Conservation (phyloP, 2,888 invertebrate species). For the Andrena marginata region DNA sequence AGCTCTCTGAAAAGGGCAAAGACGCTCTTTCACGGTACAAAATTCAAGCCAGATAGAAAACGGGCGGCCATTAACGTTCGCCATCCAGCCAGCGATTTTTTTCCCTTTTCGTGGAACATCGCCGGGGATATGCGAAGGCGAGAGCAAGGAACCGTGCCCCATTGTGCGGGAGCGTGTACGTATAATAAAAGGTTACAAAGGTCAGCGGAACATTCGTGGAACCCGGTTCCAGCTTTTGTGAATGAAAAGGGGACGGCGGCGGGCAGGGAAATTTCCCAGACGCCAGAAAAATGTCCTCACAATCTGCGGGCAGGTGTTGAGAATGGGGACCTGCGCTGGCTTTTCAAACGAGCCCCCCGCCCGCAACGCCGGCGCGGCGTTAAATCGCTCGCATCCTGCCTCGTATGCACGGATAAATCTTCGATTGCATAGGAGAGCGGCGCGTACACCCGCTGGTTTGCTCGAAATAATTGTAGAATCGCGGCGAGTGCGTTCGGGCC, state of each 20-base stretch:
- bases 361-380: neutral
- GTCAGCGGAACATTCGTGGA: constrained; percentile 48
- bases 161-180: constrained; percentile 42
- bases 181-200: constrained; percentile 53
- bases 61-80: constrained; percentile 47
- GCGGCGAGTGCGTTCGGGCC: neutral
- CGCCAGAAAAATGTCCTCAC: constrained; percentile 49
- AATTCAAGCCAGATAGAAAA: constrained; percentile 32
- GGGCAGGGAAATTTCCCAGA: constrained; percentile 38
- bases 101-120: constrained; percentile 23
- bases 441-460: neutral
- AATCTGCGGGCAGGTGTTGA: constrained; percentile 55
- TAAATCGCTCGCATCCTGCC: constrained; percentile 12
- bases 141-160: constrained; percentile 38
- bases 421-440: neutral
- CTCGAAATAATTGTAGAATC: constrained; percentile 5
- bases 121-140: constrained; percentile 15
- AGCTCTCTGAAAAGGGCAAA: neutral
- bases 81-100: constrained; percentile 27
- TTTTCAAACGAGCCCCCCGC: constrained; percentile 24
- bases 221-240: constrained; percentile 29
- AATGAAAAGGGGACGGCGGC: constrained; percentile 21
- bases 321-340: constrained; percentile 40
- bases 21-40: constrained; percentile 15
- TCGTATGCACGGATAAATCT: neutral